Percentiles rank a stretch among this genome's conserved stretches.
Evolutionary conservation across 2,113 vertebrate genomes (phyloP).

Genomic region (Neomonachus schauinslandi): DNA sequence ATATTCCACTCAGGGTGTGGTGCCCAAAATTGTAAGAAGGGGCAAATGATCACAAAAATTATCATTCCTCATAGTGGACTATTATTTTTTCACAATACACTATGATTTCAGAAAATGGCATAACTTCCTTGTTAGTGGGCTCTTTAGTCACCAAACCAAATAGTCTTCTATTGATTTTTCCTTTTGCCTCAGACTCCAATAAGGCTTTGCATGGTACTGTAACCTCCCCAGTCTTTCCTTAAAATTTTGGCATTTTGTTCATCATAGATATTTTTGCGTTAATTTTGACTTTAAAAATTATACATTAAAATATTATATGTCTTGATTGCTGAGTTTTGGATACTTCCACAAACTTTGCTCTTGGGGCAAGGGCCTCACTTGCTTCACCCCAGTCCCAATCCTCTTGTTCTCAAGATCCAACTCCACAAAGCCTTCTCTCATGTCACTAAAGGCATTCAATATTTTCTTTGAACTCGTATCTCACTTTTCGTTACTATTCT

Average conservation of each 20-base stretch:
- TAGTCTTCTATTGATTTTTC: background rate
- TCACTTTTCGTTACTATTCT: background rate
- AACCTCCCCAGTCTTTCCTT: constrained; percentile 4
- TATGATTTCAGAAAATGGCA: background rate
- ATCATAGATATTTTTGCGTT: background rate
- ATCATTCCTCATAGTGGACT: background rate
- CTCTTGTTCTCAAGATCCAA: background rate
- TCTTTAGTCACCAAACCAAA: background rate
- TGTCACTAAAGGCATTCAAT: background rate
- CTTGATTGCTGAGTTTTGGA: background rate
- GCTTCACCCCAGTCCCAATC: background rate
- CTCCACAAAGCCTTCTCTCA: background rate
- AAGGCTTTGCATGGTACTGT: background rate
- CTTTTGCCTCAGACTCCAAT: background rate
- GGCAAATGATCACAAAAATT: background rate
- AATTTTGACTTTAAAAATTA: background rate
- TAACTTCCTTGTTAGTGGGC: background rate
- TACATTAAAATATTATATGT: background rate
- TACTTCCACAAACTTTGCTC: background rate
- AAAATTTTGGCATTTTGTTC: background rate
- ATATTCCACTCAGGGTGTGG: background rate
- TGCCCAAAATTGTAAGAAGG: background rate
- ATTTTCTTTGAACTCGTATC: background rate
- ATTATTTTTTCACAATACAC: background rate
- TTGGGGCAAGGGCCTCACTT: background rate